phyloP scores from a whole-genome alignment of 2,797 vertebrate genomes.

The Macrochelys suwanniensis region DNA sequence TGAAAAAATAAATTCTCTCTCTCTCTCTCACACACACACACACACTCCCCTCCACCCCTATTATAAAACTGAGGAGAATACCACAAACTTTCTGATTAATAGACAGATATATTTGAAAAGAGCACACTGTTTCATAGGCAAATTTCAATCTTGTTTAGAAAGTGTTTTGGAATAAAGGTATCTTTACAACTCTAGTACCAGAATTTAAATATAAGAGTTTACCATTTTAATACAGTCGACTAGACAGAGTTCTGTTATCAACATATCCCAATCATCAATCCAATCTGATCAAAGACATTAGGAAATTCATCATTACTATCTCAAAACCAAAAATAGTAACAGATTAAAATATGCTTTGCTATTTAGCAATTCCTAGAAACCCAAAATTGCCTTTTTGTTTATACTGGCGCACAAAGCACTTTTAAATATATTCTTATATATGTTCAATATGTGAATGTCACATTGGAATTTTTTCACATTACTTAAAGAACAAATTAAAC shows the following conservation, averaged over 20 bases:
- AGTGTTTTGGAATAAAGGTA: not conserved
- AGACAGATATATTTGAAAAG: not conserved
- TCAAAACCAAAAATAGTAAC: accelerated
- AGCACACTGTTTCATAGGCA: not conserved
- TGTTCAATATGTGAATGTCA: not conserved
- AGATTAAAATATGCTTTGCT: not conserved
- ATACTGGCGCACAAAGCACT: not conserved
- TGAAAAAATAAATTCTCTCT: not conserved
- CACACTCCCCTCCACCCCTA: not conserved
- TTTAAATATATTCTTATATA: not conserved
- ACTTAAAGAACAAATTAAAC: no score
- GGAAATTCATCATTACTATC: not conserved
- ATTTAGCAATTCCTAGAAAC: not conserved
- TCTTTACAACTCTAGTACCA: not conserved
- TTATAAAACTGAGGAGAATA: not conserved
- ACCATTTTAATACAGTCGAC: constrained; percentile 16
- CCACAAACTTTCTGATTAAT: not conserved
- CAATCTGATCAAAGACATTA: not conserved
- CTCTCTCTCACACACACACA: no score
- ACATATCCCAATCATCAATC: not conserved
- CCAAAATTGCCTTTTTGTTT: not conserved
- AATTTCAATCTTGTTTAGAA: not conserved
- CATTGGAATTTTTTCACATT: no score
- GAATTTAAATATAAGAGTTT: not conserved
- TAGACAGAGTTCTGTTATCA: constrained; percentile 55